Conservation (phyloP, 2,797 vertebrate species). For the Okamejei kenojei region DNA sequence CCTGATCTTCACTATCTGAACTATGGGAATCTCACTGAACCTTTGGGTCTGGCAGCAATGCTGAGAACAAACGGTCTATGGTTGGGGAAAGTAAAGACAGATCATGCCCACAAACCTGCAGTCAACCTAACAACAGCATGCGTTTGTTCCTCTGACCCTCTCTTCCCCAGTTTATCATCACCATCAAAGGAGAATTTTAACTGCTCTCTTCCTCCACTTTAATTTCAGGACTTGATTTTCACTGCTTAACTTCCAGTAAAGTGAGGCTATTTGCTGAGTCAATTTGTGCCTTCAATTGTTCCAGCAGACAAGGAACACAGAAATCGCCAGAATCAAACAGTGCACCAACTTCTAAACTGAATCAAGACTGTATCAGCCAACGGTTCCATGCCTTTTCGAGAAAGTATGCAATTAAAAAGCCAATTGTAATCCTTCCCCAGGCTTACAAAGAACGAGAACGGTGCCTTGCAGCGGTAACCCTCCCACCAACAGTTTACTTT, state of each 20-base stretch:
- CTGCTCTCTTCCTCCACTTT: background rate
- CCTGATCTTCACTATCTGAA: too few species aligned
- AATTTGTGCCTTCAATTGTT: background rate
- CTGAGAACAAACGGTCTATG: background rate
- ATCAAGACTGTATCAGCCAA: background rate
- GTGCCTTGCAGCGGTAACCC: background rate
- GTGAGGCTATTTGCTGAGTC: too few species aligned
- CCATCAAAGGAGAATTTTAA: background rate
- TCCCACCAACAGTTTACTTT: background rate
- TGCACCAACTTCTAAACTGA: background rate
- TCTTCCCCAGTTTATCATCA: background rate
- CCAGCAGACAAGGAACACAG: background rate
- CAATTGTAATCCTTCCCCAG: background rate
- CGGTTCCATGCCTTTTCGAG: background rate
- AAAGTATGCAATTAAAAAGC: background rate
- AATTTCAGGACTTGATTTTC: background rate
- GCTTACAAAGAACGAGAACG: background rate
- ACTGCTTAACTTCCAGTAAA: background rate
- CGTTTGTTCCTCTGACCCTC: background rate
- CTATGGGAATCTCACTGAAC: too few species aligned
- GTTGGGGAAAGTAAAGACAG: background rate
- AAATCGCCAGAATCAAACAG: background rate
- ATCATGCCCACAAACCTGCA: background rate
- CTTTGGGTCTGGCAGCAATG: background rate
- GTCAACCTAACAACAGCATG: background rate